Evolutionary conservation across 1,140 invertebrate genomes (phyloP).

Genomic region (Papilio xuthus): DNA sequence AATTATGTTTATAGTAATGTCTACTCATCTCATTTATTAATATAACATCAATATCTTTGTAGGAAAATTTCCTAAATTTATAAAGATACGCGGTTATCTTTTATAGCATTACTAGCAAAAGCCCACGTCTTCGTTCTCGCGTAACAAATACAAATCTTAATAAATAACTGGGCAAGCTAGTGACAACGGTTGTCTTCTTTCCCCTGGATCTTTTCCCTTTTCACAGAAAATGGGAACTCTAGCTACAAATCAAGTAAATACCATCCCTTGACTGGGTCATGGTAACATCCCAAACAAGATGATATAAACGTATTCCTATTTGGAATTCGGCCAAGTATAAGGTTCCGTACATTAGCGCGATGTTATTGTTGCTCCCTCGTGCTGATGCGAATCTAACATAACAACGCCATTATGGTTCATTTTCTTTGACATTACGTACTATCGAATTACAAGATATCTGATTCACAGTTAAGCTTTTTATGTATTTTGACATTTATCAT

Average conservation of each 20-base stretch:
- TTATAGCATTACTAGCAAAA: too few relatives aligned
- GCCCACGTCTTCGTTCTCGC: too few relatives aligned
- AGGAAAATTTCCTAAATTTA: too few relatives aligned
- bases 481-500: background rate
- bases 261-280: background rate
- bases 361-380: background rate
- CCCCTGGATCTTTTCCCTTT: background rate
- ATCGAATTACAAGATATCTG: background rate
- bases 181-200: too few relatives aligned
- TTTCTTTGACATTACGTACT: background rate
- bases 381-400: background rate
- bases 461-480: background rate
- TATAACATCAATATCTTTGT: too few relatives aligned
- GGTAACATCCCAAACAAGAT: background rate
- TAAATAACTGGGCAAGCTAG: too few relatives aligned
- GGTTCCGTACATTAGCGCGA: slow-evolving; percentile 25
- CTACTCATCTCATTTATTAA: too few relatives aligned
- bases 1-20: too few relatives aligned
- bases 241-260: background rate
- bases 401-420: slow-evolving; percentile 24
- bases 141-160: too few relatives aligned
- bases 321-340: slow-evolving; percentile 16
- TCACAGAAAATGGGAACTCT: background rate
- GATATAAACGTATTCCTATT: slow-evolving; percentile 9
- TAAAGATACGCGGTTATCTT: too few relatives aligned